Percentiles rank a stretch among this genome's conserved stretches.
Evolutionary conservation across 2,797 vertebrate species (phyloP).

Genomic region (Tragelaphus oryx): DNA sequence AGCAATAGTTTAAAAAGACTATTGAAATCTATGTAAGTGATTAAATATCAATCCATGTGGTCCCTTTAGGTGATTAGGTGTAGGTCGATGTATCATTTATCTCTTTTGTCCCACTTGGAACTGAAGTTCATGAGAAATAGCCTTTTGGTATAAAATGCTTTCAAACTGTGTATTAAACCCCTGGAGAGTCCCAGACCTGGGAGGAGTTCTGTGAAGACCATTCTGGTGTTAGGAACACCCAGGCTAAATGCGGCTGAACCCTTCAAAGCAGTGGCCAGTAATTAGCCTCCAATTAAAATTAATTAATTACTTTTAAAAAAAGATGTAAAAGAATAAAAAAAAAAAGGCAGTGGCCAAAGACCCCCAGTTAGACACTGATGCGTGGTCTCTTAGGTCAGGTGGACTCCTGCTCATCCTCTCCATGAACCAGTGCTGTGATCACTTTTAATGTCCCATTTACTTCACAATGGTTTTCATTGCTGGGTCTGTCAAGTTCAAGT

Average conservation of each 20-base stretch:
- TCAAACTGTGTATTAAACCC: neutral
- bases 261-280: neutral
- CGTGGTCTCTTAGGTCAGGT: neutral
- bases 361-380: neutral
- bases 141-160: neutral
- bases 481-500: neutral
- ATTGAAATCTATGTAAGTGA: neutral
- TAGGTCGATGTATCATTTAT: neutral
- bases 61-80: neutral
- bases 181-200: neutral
- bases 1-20: neutral
- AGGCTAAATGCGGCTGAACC: too few relatives aligned
- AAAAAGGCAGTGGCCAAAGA: neutral
- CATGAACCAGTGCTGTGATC: fast-evolving
- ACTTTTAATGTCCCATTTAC: neutral
- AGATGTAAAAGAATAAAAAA: neutral
- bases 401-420: neutral
- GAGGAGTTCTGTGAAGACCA: neutral
- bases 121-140: neutral
- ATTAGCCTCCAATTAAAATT: neutral
- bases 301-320: neutral
- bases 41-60: neutral
- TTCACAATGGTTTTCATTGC: neutral
- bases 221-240: neutral
- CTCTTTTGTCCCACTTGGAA: neutral